These are phyloP conservation scores for Etheostoma spectabile DNA, from an alignment of 2,113 vertebrate species.

Conservation along the genomic window DNA sequence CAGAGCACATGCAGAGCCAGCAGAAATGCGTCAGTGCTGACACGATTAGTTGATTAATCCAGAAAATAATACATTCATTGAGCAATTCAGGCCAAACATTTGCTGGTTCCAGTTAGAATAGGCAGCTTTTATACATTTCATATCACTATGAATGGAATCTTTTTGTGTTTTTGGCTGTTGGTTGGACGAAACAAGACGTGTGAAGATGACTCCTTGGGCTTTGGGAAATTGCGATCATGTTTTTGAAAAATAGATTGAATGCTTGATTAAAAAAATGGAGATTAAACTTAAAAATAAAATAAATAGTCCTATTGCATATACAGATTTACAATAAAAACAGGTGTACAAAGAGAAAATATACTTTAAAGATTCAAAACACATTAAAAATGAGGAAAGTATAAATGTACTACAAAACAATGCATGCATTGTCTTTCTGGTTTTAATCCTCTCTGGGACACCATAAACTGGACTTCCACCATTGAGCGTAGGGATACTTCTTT, in stretches of 20 bases:
- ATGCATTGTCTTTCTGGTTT: neutral
- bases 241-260: neutral
- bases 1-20: constrained; percentile 23
- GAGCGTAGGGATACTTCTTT: neutral
- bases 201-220: neutral
- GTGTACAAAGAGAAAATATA: neutral
- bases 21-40: constrained; percentile 14
- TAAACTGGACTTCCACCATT: neutral
- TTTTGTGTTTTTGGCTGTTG: neutral
- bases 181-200: neutral
- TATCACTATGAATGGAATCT: neutral
- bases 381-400: neutral
- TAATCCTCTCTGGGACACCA: neutral
- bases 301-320: too few species aligned
- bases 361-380: neutral
- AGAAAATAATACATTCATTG: neutral
- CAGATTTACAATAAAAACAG: neutral
- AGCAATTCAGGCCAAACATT: neutral
- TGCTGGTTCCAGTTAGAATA: neutral
- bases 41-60: neutral
- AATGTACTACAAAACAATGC: neutral
- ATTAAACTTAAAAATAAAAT: neutral
- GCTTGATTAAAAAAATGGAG: neutral
- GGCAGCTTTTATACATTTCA: neutral
- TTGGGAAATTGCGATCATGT: neutral